Evolutionary conservation across 2,888 invertebrate species (phyloP).

Genomic region (Rhingia rostrata): DNA sequence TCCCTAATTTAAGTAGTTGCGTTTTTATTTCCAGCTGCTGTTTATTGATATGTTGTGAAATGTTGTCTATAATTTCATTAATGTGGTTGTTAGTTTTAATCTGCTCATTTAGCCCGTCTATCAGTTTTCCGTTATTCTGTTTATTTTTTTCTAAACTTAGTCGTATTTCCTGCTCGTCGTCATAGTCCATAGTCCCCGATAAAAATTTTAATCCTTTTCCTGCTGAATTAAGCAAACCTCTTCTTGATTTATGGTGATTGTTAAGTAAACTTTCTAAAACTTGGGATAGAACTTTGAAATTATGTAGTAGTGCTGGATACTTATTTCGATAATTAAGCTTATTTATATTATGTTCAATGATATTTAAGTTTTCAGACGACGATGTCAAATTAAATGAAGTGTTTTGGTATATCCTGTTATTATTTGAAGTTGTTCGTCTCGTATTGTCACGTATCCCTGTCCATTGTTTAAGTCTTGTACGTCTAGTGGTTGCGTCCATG

Average conservation of each 20-base stretch:
- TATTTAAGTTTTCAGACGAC: too few species aligned
- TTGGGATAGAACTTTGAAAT: too few species aligned
- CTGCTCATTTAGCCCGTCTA: slow-evolving; percentile 14
- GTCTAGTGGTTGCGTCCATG: too few species aligned
- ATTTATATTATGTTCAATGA: slow-evolving; percentile 11
- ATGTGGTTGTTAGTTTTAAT: not conserved
- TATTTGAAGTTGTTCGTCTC: slow-evolving; percentile 8
- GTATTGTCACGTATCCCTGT: slow-evolving; percentile 21
- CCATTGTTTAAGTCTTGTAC: slow-evolving; percentile 4
- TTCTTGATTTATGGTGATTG: not conserved
- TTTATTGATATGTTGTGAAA: slow-evolving; percentile 26
- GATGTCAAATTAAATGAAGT: too few species aligned
- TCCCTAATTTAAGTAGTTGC: slow-evolving; percentile 3
- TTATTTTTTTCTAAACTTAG: slow-evolving; percentile 11
- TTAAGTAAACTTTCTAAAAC: too few species aligned
- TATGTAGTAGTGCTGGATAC: not conserved
- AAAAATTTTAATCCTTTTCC: slow-evolving; percentile 28
- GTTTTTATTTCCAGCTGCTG: slow-evolving; percentile 21
- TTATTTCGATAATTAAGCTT: slow-evolving; percentile 29
- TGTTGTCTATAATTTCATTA: slow-evolving; percentile 5
- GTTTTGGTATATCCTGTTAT: not conserved
- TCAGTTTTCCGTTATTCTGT: slow-evolving; percentile 14
- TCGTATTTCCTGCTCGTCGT: slow-evolving; percentile 19
- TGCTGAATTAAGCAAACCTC: not conserved
- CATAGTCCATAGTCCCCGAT: slow-evolving; percentile 19